Base-by-base conservation (phyloP, 1,140 invertebrate species). In the Druon quercuslanigerum region DNA sequence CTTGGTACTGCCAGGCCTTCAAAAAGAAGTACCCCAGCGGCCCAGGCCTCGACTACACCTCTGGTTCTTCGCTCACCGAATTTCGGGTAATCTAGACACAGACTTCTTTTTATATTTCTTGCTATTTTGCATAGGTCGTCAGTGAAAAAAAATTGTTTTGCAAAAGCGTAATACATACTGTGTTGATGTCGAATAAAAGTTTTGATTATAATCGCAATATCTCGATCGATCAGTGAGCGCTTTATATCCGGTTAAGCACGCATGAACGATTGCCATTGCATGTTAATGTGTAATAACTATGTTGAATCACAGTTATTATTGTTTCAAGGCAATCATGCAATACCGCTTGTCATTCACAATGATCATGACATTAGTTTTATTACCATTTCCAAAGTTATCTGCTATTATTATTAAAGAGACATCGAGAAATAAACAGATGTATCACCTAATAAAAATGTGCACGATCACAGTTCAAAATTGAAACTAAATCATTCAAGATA, bases 291-390 rank as follows among this genome's bases (percentile, higher is more conserved):
- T 54, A 54, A 54, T 54, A 17, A 54, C 52, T 54, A 9, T 19
- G 52, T 46, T 46, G 40, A 46, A 46, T 46, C 40, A 46, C 40
- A 46, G 40, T 54, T 54, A 54, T 54, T 54, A 54, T 54, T 17
- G 52, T 54, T 54, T 19, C 52, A 54, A 54, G 52, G 52, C 52
- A 54, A 54, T 54, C 52, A 54, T 54, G 17, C 17, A 19, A 54
- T 54, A 54, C 52, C 7, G n/a, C 17, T 54, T 54, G 52, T 54
- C 52, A 54, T 54, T 7, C n/a, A 17, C 17, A n/a, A 54, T 17
- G 17, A 54, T 54, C n/a, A 54, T 54, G n/a, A 54, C 8, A 54
- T 54, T 54, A 54, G 17, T 54, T 54, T 54, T 17, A 46, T 46
- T 54, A 9, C 52, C 9, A 54, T 17, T 54, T 17, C n/a, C 17